phyloP scores from a whole-genome alignment of 2,888 invertebrate genomes.

The Proisotoma minuta region DNA sequence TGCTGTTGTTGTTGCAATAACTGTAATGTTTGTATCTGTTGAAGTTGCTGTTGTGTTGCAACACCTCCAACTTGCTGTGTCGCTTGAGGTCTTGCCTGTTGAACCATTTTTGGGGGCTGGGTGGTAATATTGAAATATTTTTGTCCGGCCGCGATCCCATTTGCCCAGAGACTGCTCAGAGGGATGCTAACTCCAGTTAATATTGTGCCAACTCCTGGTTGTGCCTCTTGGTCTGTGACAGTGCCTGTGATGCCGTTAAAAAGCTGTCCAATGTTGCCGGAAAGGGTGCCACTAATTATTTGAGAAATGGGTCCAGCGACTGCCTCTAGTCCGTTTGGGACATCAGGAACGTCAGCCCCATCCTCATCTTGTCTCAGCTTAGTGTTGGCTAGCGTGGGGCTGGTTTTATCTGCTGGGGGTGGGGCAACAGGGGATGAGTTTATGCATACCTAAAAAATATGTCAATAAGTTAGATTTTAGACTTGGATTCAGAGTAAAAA shows the following conservation, averaged over 20 bases:
- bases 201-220: background rate
- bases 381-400: too few relatives aligned
- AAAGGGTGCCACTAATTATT: background rate
- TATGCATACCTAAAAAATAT: too few relatives aligned
- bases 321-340: background rate
- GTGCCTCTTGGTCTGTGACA: background rate
- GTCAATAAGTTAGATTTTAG: too few relatives aligned
- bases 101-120: background rate
- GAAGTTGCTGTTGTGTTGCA: too few relatives aligned
- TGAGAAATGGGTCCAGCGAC: background rate
- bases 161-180: background rate
- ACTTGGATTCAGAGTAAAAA: too few relatives aligned
- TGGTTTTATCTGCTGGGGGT: too few relatives aligned
- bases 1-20: too few relatives aligned
- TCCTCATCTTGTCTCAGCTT: background rate
- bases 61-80: too few relatives aligned
- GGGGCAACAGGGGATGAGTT: too few relatives aligned
- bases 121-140: background rate
- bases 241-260: background rate
- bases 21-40: too few relatives aligned
- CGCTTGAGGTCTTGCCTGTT: background rate
- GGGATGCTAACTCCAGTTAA: background rate
- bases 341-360: background rate
- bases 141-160: background rate
- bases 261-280: constrained; percentile 2